Evolutionary conservation across 2,113 vertebrate species (phyloP).

Genomic region (Paramisgurnus dabryanus): DNA sequence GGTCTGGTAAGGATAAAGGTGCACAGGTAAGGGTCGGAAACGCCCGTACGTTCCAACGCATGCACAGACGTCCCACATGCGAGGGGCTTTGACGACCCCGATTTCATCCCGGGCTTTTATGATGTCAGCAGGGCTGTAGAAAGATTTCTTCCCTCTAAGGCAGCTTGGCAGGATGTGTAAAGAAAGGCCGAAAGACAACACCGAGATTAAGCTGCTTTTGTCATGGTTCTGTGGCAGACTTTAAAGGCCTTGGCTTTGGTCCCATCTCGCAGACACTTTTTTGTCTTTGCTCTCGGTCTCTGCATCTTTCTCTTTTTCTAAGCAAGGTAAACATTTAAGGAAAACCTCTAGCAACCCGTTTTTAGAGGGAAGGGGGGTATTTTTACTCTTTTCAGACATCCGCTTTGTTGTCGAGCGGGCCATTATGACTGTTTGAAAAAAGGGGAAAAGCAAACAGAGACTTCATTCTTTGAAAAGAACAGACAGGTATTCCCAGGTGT

Average conservation of each 20-base stretch:
- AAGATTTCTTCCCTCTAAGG: conserved; percentile 69
- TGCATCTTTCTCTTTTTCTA: conserved; percentile 64
- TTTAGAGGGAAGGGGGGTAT: conserved; percentile 50
- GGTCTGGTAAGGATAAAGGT: conserved; percentile 57
- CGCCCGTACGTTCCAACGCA: conserved; percentile 38
- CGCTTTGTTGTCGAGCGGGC: conserved; percentile 69
- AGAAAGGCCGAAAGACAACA: conserved; percentile 82
- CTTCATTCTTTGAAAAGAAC: conserved; percentile 57
- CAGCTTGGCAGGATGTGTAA: conserved; percentile 71
- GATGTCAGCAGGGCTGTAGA: conserved; percentile 71
- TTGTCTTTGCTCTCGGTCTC: conserved; percentile 43
- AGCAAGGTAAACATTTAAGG: conserved; percentile 69
- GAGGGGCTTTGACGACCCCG: conserved; percentile 55
- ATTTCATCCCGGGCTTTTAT: conserved; percentile 64
- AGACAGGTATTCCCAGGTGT: conserved; percentile 70
- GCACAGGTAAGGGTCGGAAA: conserved; percentile 61
- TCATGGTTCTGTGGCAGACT: conserved; percentile 82
- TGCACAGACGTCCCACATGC: conserved; percentile 63
- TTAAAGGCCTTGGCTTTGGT: conserved; percentile 81
- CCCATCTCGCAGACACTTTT: conserved; percentile 80
- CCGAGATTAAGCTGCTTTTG: conserved; percentile 84
- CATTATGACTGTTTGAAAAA: conserved; percentile 63
- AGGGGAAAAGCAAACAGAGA: conserved; percentile 69
- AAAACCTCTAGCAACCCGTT: conserved; percentile 37
- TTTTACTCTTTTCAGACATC: conserved; percentile 60